Conservation (phyloP, 2,797 vertebrate genomes). For the Tenualosa ilisha region DNA sequence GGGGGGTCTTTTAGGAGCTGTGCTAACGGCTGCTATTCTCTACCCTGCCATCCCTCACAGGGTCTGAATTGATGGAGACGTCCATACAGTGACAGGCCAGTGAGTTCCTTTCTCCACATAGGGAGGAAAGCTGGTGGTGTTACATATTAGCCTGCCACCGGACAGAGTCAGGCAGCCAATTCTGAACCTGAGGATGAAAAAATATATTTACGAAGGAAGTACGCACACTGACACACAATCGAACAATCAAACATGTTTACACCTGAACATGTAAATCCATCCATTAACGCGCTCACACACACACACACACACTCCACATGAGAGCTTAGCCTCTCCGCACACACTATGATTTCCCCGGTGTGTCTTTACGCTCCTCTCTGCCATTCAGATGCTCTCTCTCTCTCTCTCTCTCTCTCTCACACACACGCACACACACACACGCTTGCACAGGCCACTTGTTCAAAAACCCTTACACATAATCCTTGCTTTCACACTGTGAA, state of each 20-base stretch:
- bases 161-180: slow-evolving; percentile 23
- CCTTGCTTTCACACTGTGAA: not conserved
- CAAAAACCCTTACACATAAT: not conserved
- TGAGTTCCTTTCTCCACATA: not conserved
- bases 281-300: not conserved
- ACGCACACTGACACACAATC: not conserved
- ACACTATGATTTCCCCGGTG: not conserved
- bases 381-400: not conserved
- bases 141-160: not conserved
- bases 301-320: not conserved
- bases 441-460: too few species aligned
- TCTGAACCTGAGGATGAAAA: not conserved
- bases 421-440: not conserved
- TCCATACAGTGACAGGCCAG: slow-evolving; percentile 21
- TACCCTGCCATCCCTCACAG: slow-evolving; percentile 9
- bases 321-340: not conserved
- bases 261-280: too few species aligned
- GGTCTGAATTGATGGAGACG: slow-evolving; percentile 28
- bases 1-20: not conserved
- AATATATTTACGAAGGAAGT: slow-evolving; percentile 31
- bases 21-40: not conserved
- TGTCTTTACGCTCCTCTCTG: not conserved
- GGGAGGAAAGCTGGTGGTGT: not conserved
- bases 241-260: too few species aligned
- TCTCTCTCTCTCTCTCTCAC: not conserved